Base-by-base conservation (phyloP, 2,888 invertebrate species). In the Priocnemis perturbator region DNA sequence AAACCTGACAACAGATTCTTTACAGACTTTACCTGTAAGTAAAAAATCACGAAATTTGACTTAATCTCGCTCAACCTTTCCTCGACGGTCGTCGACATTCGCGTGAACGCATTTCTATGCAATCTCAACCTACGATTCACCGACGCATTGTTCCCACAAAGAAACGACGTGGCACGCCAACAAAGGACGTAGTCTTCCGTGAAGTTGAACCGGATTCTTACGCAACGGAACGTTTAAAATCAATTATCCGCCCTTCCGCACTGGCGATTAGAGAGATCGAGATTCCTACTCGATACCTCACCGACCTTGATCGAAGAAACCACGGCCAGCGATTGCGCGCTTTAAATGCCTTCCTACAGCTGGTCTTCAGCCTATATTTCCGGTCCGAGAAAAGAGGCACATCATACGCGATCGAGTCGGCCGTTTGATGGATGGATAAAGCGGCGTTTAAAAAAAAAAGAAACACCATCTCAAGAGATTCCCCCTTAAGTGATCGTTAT, bases 261-360 rank as follows among this genome's bases (percentile, higher is more conserved):
- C 15, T 17, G 48, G 14, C 0, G 26, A 17, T 37, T 37, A 53
- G 37, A 73, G 71, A 67, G 67, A 67, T 73, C 61, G 52, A 55
- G 58, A 72, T 61, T 71, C 72, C 64, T 73, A 52, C n/a, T 14
- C 11, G 64, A 64, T 62, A 64, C 67, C 59, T 67, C 64, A 48
- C 20, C 64, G 47, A 60, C 67, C 72, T 67, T 67, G 61, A 64
- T 50, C 61, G 47, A 53, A 15, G 59, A 59, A 14, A 30, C 20
- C 53, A 63, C 58, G 3, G 26, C 11, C 7, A 21, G 23, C 45
- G 3, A 57, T 52, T 26, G 69, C 23, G 55, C 48, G 19, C 11
- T 3, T 17, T 4, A 15, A 20, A 20, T n/a, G n/a, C 11, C 37
- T 23, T 14, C 9, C 45, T 50, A 20, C 5, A 20, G 3, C 53